Evolutionary conservation across 2,113 vertebrate species (phyloP).

Genomic region (Euleptes europaea): DNA sequence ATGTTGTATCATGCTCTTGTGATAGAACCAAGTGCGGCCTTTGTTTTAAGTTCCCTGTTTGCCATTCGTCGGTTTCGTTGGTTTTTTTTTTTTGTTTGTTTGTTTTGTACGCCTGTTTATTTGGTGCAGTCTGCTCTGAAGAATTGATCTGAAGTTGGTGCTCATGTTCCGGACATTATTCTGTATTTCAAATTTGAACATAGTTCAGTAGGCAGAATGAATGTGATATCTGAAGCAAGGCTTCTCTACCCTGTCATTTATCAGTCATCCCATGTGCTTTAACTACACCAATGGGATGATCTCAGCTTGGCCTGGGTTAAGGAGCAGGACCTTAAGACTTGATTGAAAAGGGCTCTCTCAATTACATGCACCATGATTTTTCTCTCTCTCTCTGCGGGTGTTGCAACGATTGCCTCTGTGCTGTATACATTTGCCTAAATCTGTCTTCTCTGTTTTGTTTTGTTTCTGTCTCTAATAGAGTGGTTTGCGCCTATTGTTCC

Average conservation of each 20-base stretch:
- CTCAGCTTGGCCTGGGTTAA: neutral
- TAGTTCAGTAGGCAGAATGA: too few relatives aligned
- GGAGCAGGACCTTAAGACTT: neutral
- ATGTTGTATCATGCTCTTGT: neutral
- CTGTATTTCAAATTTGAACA: neutral
- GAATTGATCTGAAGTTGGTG: neutral
- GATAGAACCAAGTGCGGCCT: neutral
- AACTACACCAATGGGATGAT: neutral
- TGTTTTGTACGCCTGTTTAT: neutral
- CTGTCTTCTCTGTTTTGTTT: neutral
- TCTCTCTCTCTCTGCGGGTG: neutral
- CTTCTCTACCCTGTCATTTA: neutral
- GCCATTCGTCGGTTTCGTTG: too few relatives aligned
- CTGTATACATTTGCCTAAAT: neutral
- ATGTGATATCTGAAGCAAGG: neutral
- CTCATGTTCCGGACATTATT: neutral
- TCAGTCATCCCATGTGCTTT: neutral
- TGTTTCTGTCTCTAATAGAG: accelerated
- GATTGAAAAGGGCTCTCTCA: neutral
- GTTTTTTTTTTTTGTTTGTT: too few relatives aligned
- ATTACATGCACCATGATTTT: too few relatives aligned
- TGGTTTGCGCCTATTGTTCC: neutral
- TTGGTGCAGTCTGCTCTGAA: neutral
- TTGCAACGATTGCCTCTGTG: neutral
- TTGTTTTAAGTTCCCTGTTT: neutral